phyloP scores from a whole-genome alignment of 2,888 invertebrate species.

The Drosophila austrosaltans region DNA sequence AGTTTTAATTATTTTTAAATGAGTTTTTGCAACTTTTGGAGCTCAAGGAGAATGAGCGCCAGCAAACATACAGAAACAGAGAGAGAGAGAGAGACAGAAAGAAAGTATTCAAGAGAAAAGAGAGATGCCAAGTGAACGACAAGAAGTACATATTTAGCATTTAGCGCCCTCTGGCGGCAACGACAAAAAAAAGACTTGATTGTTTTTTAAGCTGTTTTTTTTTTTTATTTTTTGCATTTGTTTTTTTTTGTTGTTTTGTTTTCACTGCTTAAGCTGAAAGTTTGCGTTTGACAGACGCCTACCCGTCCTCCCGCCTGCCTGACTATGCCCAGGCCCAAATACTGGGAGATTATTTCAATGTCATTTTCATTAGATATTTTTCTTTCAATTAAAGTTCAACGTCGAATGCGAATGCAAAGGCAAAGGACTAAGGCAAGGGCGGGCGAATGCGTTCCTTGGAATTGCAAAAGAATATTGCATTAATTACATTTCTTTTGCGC shows the following conservation, averaged over 20 bases:
- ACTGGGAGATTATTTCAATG: slow-evolving; percentile 55
- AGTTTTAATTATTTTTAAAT: slow-evolving; percentile 83
- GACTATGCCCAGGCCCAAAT: slow-evolving; percentile 19
- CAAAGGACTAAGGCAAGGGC: too few species aligned
- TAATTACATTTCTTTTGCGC: slow-evolving; percentile 44
- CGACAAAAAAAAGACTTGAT: slow-evolving; percentile 53
- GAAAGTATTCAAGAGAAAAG: background rate
- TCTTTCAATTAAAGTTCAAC: slow-evolving; percentile 51
- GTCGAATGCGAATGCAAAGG: slow-evolving; percentile 11
- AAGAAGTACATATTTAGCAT: slow-evolving; percentile 44
- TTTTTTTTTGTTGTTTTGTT: slow-evolving; percentile 25
- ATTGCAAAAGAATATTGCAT: slow-evolving; percentile 39
- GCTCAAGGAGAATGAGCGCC: slow-evolving; percentile 5
- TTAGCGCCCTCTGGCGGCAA: slow-evolving; percentile 48
- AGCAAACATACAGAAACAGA: too few species aligned
- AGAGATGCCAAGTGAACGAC: slow-evolving; percentile 13
- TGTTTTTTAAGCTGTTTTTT: slow-evolving; percentile 35
- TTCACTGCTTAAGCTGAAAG: slow-evolving; percentile 39
- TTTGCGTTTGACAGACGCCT: slow-evolving; percentile 67
- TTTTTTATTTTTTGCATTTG: slow-evolving; percentile 31
- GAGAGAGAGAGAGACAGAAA: slow-evolving; percentile 14
- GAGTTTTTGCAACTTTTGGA: slow-evolving; percentile 78
- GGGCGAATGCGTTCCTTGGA: background rate
- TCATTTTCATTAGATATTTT: slow-evolving; percentile 47
- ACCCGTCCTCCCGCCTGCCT: background rate